Conservation (phyloP, 2,888 invertebrate genomes). For the Cybosia mesomella region DNA sequence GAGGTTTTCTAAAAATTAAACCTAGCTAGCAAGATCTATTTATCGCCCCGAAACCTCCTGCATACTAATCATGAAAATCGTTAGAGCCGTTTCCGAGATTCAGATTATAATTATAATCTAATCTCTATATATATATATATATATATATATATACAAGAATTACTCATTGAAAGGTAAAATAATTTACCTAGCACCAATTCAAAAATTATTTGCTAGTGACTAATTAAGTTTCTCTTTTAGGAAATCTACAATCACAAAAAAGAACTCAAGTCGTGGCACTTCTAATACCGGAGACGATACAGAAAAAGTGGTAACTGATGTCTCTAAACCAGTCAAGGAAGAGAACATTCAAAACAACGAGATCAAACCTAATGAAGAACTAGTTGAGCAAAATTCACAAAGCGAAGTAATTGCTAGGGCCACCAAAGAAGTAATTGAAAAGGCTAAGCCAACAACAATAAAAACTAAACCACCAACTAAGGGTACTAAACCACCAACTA, state of each 20-base stretch:
- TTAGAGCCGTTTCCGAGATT: no score
- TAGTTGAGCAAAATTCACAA: slow-evolving; percentile 46
- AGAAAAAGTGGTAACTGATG: slow-evolving; percentile 58
- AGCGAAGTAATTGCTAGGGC: slow-evolving; percentile 61
- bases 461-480: slow-evolving; percentile 63
- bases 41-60: no score
- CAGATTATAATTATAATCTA: no score
- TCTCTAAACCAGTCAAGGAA: slow-evolving; percentile 60
- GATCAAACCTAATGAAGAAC: slow-evolving; percentile 52
- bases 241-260: slow-evolving; percentile 76
- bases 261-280: slow-evolving; percentile 71
- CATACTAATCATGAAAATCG: no score
- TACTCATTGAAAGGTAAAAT: no score
- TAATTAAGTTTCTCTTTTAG: slow-evolving; percentile 56
- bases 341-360: slow-evolving; percentile 57
- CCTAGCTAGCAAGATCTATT: no score
- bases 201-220: not conserved
- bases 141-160: no score
- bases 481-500: slow-evolving; percentile 63
- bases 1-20: no score
- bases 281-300: slow-evolving; percentile 51
- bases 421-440: slow-evolving; percentile 67
- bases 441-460: slow-evolving; percentile 52
- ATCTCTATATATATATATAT: no score
- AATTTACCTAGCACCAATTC: no score